A percentile compares a stretch with the other conserved stretches of the same genome.
Conservation (phyloP, 2,113 vertebrate species). For the Aleadryas rufinucha region DNA sequence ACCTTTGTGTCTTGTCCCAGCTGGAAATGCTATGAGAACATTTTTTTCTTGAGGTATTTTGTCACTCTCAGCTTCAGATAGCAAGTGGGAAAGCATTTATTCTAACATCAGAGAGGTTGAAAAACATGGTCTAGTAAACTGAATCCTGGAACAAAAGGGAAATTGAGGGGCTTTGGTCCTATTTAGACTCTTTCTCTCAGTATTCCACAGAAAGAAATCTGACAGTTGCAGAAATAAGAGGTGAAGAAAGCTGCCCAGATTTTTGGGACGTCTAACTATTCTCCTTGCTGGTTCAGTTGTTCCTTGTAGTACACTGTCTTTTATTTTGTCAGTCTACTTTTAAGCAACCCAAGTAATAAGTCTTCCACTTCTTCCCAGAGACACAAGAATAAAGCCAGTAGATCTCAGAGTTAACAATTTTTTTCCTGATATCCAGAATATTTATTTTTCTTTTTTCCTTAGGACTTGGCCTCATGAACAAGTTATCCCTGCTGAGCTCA, state of each 20-base stretch:
- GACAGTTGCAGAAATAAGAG: not conserved
- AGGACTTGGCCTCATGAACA: not conserved
- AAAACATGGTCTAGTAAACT: not conserved
- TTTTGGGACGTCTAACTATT: not conserved
- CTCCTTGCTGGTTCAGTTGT: not conserved
- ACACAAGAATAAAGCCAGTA: not conserved
- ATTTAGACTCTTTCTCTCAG: not conserved
- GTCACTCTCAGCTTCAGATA: not conserved
- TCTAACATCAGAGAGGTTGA: not conserved
- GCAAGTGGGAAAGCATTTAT: conserved; percentile 24
- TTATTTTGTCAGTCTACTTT: not conserved
- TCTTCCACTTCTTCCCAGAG: not conserved
- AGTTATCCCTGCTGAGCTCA: not conserved
- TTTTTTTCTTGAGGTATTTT: not conserved
- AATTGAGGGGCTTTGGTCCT: not conserved
- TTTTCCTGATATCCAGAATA: not conserved
- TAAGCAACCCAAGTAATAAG: not conserved
- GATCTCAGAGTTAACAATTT: not conserved
- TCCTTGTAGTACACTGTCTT: not conserved
- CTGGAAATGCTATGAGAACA: conserved; percentile 26
- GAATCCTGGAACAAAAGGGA: not conserved
- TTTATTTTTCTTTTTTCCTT: not conserved
- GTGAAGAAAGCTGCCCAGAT: not conserved
- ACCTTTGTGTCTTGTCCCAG: not conserved
- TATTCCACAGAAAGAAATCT: not conserved